Evolutionary conservation across 2,888 invertebrate species (phyloP).

Genomic region (Caenorhabditis zanzibari): DNA sequence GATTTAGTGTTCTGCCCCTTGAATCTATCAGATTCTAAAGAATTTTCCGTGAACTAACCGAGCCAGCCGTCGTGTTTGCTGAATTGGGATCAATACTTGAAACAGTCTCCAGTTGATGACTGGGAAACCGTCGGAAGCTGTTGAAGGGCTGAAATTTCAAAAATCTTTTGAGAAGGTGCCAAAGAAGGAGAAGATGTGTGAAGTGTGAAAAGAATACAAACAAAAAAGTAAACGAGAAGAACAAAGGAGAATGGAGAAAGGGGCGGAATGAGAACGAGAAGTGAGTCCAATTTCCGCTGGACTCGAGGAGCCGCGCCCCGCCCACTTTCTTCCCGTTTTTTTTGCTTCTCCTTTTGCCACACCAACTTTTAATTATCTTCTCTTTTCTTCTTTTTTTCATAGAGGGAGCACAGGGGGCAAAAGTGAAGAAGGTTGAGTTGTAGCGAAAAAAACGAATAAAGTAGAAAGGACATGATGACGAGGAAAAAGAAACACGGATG

Average conservation of each 20-base stretch:
- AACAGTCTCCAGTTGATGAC: conserved; percentile 43
- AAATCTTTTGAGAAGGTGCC: conserved; percentile 2
- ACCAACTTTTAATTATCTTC: conserved; percentile 58
- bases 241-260: conserved; percentile 13
- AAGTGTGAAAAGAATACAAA: conserved; percentile 29
- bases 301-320: conserved; percentile 28
- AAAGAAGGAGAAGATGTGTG: conserved; percentile 22
- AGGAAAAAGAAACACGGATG: conserved; percentile 27
- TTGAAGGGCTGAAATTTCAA: not conserved
- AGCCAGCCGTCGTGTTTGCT: conserved; percentile 60
- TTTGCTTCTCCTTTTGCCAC: conserved; percentile 17
- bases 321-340: conserved; percentile 40
- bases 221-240: conserved; percentile 25
- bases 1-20: not conserved
- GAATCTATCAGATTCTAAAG: not conserved
- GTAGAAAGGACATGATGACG: conserved; percentile 41
- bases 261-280: conserved; percentile 50
- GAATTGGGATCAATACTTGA: conserved; percentile 35
- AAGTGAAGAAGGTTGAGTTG: conserved; percentile 31
- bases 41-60: conserved; percentile 37
- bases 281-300: conserved; percentile 56
- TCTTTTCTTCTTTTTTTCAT: conserved; percentile 35
- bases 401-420: conserved; percentile 38
- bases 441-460: conserved; percentile 1
- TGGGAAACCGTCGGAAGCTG: conserved; percentile 6